phyloP scores from a whole-genome alignment of 2,113 vertebrate genomes.

The Ondatra zibethicus region DNA sequence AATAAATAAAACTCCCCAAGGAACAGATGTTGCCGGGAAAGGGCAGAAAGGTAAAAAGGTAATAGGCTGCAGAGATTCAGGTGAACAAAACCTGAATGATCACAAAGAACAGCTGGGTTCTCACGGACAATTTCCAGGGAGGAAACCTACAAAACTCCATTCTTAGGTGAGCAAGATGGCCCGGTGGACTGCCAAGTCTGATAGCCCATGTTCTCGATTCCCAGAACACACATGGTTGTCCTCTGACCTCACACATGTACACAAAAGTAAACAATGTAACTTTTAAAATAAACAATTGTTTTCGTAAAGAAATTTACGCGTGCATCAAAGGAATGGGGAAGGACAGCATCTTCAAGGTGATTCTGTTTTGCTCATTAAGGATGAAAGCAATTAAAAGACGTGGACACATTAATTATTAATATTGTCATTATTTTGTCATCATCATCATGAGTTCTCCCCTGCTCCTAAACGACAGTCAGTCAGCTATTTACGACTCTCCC shows the following conservation, averaged over 20 bases:
- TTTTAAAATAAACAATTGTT: background rate
- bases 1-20: background rate
- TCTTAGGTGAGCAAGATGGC: background rate
- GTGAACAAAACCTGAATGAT: background rate
- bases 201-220: background rate
- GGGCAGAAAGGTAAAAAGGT: background rate
- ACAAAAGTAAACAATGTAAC: background rate
- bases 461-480: too few species aligned
- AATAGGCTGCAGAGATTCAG: background rate
- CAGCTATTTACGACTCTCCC: background rate
- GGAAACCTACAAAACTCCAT: background rate
- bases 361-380: background rate
- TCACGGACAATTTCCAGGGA: background rate
- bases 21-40: constrained; percentile 48
- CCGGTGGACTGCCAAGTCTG: background rate
- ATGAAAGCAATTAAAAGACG: background rate
- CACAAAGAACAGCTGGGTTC: background rate
- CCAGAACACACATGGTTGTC: background rate
- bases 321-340: background rate
- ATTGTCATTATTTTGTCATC: too few species aligned
- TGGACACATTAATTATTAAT: background rate
- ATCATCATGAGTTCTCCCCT: background rate
- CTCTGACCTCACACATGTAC: background rate
- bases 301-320: background rate
- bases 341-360: background rate